Conservation (phyloP, 92 coral and sea anemone genomes). For the Diadumene lineata region DNA sequence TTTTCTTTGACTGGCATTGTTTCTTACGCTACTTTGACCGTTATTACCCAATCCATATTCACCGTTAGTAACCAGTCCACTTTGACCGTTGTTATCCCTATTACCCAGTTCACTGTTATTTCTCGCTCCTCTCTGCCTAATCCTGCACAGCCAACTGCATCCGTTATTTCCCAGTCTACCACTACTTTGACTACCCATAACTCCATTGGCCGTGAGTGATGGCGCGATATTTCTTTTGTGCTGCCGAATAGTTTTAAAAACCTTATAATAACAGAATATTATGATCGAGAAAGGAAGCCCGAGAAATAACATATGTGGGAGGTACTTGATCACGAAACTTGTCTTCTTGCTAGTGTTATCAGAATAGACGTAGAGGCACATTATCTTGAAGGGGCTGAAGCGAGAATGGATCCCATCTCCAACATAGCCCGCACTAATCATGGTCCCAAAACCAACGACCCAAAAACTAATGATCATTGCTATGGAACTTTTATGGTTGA, state of each 20-base stretch:
- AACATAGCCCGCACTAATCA: not conserved
- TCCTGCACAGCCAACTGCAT: not conserved
- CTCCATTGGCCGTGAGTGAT: not conserved
- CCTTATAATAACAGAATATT: conserved; percentile 21
- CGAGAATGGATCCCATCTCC: not conserved
- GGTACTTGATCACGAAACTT: not conserved
- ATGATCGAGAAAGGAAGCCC: not conserved
- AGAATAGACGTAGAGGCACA: not conserved
- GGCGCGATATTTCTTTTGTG: conserved; percentile 23
- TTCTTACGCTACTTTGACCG: too few species aligned
- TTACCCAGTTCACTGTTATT: too few species aligned
- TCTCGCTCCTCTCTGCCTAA: not conserved
- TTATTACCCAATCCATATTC: too few species aligned
- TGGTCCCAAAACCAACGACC: not conserved
- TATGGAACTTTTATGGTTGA: conserved; percentile 3
- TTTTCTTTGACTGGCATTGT: too few species aligned
- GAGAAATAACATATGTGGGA: conserved; percentile 1
- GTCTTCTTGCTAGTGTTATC: not conserved
- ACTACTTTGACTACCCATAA: not conserved
- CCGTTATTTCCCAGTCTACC: not conserved
- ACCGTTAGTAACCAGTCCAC: too few species aligned
- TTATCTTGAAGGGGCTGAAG: conserved; percentile 1
- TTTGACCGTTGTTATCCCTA: too few species aligned
- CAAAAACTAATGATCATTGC: conserved; percentile 7
- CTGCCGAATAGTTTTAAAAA: conserved; percentile 21